Evolutionary conservation across 35 echinoderm and acorn worm species (phyloP), one percentile per base, ranked within the genome.

Genomic region (Ophioderma brevispina): DNA sequence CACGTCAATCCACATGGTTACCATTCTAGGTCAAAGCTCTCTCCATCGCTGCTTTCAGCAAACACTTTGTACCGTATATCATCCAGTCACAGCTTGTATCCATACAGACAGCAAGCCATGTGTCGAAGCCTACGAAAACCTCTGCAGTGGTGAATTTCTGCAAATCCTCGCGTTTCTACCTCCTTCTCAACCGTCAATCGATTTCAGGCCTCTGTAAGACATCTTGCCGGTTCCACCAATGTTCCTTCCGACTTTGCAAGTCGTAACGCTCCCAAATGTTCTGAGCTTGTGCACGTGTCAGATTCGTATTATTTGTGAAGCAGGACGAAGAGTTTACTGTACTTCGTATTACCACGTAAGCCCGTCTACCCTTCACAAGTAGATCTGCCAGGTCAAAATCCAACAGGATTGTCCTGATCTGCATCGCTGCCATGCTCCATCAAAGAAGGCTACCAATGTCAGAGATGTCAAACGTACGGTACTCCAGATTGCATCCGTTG

Each of bases 51-150:
- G n/a, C n/a, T n/a, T 82, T 25, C 52, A 64, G 50, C 17, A 84
- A 85, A 34, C 89, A 90, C 64, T 90, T 90, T 39, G 77, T 40
- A 21, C 81, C 89, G 21, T 90, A 46, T 37, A 84, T 90, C 49
- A 84, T 84, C 32, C 78, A 90, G 33, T 90, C 87, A 4, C 19
- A 84, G 1, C 79, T 14, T 31, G 18, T 28, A 63, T 87, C 56
- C 90, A 87, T 31, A 78, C 90, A 32, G 90, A 92, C 23, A 79
- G 90, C 55, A 92, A 92, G 63, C 90, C 90, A 34, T 92, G 90
- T 59, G 90, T 92, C 25, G 82, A 92, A 55, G 90, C 90, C 4
- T 87, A 86, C 31, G 84, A 92, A 92, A 87, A 86, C 70, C 40
- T 88, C 30, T 88, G 75, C 52, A 31, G 86, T 25, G 86, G 89